Base-by-base conservation (phyloP, 2,797 vertebrate genomes). In the Euthynnus affinis region DNA sequence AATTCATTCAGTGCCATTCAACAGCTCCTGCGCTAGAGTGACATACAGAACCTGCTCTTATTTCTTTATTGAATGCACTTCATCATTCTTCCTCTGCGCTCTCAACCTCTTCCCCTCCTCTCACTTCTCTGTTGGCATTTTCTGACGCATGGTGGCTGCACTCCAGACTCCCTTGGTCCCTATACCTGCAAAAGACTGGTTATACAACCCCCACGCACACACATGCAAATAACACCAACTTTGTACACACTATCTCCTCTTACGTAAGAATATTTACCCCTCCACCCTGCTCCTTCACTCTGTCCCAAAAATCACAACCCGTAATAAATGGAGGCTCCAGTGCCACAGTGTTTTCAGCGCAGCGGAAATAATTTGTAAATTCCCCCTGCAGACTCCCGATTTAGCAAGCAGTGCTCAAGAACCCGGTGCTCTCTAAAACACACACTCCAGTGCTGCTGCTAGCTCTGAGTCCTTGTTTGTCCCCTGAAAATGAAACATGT, bases 281-380 rank as follows among this genome's bases (percentile, higher is more conserved):
- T 63, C 52, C 71, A 10, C 55, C 51, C 29, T 7, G 20, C 70
- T 78, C 51, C 56, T 82, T 86, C 27, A 56, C 58, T 85, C 68
- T 83, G 73, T 72, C 67, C 72, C 56, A 29, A 87, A 90, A 82
- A 80, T 82, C 34, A 52, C 73, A 87, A 73, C 67, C 77, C 51
- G 17, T 58, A 83, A 79, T 78, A 88, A 90, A 87, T 77, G 74
- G 76, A 83, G 82, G 76, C 87, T 89, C 66, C 82, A 46, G 64
- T 55, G 75, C 81, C 76, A 75, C 77, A 17, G 76, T 62, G 9
- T 83, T 92, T 90, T 89, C 92, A 90, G 84, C 57, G 52, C 84
- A 90, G 90, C 84, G 81, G 91, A 93, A 92, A 92, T 93, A 89
- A 93, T 92, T 86, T 88, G 82, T 85, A 86, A 92, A 91, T 85